Base-by-base conservation (phyloP, 2,113 vertebrate species). In the Fulica atra region DNA sequence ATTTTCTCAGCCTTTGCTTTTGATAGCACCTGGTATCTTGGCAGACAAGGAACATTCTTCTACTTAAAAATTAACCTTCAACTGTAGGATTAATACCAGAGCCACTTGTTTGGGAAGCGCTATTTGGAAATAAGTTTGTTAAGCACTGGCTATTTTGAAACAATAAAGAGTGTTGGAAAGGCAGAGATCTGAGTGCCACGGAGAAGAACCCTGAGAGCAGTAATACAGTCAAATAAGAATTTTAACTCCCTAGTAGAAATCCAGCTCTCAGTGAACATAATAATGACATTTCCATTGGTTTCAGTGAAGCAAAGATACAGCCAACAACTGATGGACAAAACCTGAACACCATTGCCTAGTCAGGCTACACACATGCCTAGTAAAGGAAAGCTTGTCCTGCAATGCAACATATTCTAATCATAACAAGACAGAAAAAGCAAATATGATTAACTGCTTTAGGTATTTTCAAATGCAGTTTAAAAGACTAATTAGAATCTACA, bases 331-430 rank as follows among this genome's bases (percentile, higher is more conserved):
- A 78, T 3, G 15, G 56, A 89, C 40, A 81, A 61, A 93, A 89
- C 88, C 2, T 60, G 31, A 88, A 89, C 87, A 80, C 68, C 29
- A 28, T 60, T 94, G 77, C 95, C 42, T 33, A 88, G 29, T 42
- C 63, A 88, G 54, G 81, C 72, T 93, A 87, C 65, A 61, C 4
- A 78, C 42, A 84, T 28, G 50, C 29, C 61, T 73, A 73, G 35
- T 63, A 71, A 61, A 92, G 48, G 69, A 77, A 96, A 28, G 9
- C 88, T 8, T 35, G 38, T 16, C 82, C 56, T 74, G 18, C n/a
- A 93, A 95, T 69, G 54, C 70, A 80, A 54, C 92, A 89, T 76
- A 85, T 74, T 89, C 86, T 86, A 93, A 86, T 79, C 48, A 82
- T 40, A 95, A 87, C 10, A 26, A 17, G 18, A 82, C 38, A 91